phyloP scores from a whole-genome alignment of 2,113 vertebrate genomes.

The Anser brachyrhynchus region DNA sequence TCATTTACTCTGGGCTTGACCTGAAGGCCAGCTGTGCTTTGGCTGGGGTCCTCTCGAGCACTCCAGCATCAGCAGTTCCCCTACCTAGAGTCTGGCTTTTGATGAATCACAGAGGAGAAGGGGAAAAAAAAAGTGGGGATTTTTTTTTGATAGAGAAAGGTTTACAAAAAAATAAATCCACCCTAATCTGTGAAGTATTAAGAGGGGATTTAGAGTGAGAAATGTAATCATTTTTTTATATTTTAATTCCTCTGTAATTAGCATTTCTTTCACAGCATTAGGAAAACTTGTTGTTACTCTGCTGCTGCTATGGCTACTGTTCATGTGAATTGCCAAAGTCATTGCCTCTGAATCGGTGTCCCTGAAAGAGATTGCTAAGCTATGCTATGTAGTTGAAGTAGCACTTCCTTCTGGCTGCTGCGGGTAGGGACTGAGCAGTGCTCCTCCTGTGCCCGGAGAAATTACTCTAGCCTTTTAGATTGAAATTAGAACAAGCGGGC shows the following conservation, averaged over 20 bases:
- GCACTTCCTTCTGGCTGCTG: not conserved
- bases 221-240: slow-evolving; percentile 49
- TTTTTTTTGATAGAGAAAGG: slow-evolving; percentile 34
- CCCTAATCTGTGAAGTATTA: slow-evolving; percentile 64
- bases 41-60: not conserved
- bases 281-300: slow-evolving; percentile 32
- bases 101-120: not conserved
- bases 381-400: not conserved
- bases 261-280: slow-evolving; percentile 50
- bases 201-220: slow-evolving; percentile 59
- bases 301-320: not conserved
- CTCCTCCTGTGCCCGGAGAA: not conserved
- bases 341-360: not conserved
- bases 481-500: not conserved
- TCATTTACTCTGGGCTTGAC: slow-evolving; percentile 7
- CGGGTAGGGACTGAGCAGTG: not conserved
- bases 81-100: not conserved
- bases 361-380: not conserved
- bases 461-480: not conserved
- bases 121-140: not conserved
- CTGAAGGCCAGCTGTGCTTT: slow-evolving; percentile 12
- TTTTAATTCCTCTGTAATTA: slow-evolving; percentile 69
- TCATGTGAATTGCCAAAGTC: not conserved
- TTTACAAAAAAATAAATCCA: slow-evolving; percentile 67
- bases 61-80: not conserved